Evolutionary conservation across 35 echinoderm and acorn worm species (phyloP).

Genomic region (Holothuria glaberrima): DNA sequence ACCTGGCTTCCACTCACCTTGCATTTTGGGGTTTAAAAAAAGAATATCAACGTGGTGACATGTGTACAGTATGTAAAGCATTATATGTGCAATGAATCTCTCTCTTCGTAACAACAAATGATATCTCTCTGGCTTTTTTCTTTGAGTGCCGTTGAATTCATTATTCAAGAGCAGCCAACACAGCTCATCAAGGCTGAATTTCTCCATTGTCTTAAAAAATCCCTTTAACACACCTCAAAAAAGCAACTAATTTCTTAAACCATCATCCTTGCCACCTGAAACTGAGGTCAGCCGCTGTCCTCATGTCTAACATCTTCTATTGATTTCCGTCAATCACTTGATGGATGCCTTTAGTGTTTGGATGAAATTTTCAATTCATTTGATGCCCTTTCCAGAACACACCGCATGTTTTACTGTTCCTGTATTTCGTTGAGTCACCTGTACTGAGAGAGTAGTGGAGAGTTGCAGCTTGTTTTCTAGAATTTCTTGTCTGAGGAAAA

Average conservation of each 20-base stretch:
- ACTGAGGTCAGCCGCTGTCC: constrained; percentile 37
- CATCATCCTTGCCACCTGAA: constrained; percentile 37
- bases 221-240: background rate
- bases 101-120: no score
- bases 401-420: no score
- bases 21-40: no score
- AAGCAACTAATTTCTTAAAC: constrained; percentile 21
- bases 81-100: no score
- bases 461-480: background rate
- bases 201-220: background rate
- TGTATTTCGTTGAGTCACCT: no score
- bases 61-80: no score
- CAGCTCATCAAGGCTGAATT: background rate
- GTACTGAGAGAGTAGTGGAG: no score
- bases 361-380: background rate
- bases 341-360: constrained; percentile 10
- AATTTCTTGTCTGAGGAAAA: background rate
- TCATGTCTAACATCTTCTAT: constrained; percentile 30
- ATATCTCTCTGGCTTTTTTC: no score
- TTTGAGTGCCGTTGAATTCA: no score
- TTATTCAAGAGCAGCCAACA: no score
- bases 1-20: no score
- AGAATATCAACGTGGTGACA: no score
- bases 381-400: constrained; percentile 7
- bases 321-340: constrained; percentile 35